A percentile compares a stretch with the other conserved stretches of the same genome.
These are phyloP conservation scores for Carterocephalus palaemon DNA, from an alignment of 2,888 invertebrate genomes.

Conservation along the genomic window DNA sequence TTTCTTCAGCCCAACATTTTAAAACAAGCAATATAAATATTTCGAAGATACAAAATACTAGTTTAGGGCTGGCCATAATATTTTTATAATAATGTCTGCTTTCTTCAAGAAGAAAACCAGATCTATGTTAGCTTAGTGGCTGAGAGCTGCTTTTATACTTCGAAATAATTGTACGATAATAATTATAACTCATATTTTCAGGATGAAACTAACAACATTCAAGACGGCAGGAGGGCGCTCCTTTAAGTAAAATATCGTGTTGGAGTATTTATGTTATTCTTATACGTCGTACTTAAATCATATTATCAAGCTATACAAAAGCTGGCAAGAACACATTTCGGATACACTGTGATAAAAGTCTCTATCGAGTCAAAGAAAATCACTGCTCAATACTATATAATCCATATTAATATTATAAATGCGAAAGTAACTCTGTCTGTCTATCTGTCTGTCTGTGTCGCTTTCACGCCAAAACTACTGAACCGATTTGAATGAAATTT, in stretches of 20 bases:
- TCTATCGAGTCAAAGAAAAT: too few relatives aligned
- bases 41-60: constrained; percentile 26
- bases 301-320: too few relatives aligned
- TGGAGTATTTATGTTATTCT: not conserved
- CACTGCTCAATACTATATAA: too few relatives aligned
- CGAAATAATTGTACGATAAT: not conserved
- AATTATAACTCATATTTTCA: too few relatives aligned
- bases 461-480: too few relatives aligned
- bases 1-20: constrained; percentile 78
- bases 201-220: not conserved
- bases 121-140: not conserved
- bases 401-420: too few relatives aligned
- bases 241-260: constrained; percentile 25
- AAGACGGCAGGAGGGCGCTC: constrained; percentile 10
- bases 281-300: too few relatives aligned
- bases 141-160: constrained; percentile 10
- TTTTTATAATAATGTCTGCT: not conserved
- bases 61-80: constrained; percentile 25
- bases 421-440: too few relatives aligned
- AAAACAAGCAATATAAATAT: constrained; percentile 30
- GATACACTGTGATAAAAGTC: too few relatives aligned
- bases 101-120: constrained; percentile 9
- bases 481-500: too few relatives aligned
- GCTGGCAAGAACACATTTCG: too few relatives aligned
- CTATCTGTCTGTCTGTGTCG: too few relatives aligned